Evolutionary conservation across 1,140 invertebrate genomes (phyloP), one percentile per base, ranked within the genome.

Genomic region (Drosophila bifasciata): DNA sequence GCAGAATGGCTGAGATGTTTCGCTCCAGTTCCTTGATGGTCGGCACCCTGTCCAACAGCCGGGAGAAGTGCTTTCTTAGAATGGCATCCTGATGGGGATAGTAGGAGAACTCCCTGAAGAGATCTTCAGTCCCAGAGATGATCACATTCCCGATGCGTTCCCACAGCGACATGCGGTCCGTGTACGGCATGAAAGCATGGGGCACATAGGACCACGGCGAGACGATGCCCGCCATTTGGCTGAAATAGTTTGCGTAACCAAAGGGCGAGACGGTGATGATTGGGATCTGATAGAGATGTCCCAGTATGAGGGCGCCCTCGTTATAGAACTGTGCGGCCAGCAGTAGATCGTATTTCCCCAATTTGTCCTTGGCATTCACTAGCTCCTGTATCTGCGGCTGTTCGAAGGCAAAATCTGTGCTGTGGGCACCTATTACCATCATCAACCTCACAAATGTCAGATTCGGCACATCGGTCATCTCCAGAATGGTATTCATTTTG

Each of bases 1-100:
- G 43, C 5, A 95, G 86, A 2, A 94, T 63, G 13, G 93, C 74
- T 0, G 92, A 93, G 1, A 93, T 88, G 57, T 93, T 93, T 19
- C 86, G 90, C 43, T 93, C 91, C 28, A 94, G 68, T 60, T 93
- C 92, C 1, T 90, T 77, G 7, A 93, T 55, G 1, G 88, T 78
- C 0, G 93, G 92, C 2, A 89, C 43, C 3, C 45, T 32, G 0
- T 67, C 48, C 2, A 81, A 50, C 6, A 59, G 13, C 1, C 76
- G 39, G 6, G 80, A 73, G 36, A 91, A 92, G 46, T 92, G 90
- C 32, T 71, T 83, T 28, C 63, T n/a, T 0, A 91, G 43, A 0
- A 92, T 28, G 4, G 73, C 76, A 45, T 93, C 86, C 6, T 90
- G 88, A 0, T 11, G n/a, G 0, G 88, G 88, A 8, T 78, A 80